A percentile compares a stretch with the other conserved stretches of the same genome.
phyloP scores from a whole-genome alignment of 2,797 vertebrate genomes.

The Nannoperca australis region DNA sequence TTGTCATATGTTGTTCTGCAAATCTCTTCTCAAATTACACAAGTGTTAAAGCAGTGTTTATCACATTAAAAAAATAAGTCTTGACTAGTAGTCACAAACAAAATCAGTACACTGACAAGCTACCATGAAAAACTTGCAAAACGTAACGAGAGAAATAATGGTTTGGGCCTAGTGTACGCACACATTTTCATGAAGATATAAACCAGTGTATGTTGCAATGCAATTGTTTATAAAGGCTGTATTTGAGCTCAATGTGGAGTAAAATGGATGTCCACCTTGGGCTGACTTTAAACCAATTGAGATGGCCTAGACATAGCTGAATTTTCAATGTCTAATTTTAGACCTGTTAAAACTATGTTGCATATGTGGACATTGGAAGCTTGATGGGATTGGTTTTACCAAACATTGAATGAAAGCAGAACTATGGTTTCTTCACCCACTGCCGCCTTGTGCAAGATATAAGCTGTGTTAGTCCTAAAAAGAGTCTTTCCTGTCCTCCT shows the following conservation, averaged over 20 bases:
- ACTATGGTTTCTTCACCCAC: neutral
- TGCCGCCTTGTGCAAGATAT: constrained; percentile 2
- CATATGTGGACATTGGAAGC: neutral
- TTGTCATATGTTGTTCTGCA: neutral
- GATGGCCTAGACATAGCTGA: neutral
- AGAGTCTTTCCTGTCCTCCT: constrained; percentile 25
- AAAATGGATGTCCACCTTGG: neutral
- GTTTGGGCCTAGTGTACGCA: neutral
- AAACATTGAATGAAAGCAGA: constrained; percentile 5
- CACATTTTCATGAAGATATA: neutral
- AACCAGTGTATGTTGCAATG: neutral
- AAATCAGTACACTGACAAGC: neutral
- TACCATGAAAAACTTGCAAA: constrained; percentile 1
- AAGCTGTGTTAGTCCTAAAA: constrained; percentile 27
- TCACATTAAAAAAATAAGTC: neutral
- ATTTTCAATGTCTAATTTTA: neutral
- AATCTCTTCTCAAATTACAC: neutral
- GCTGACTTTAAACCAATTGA: constrained; percentile 7
- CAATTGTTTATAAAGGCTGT: neutral
- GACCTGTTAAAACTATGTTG: too few species aligned
- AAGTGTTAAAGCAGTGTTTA: neutral
- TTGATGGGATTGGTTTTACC: neutral
- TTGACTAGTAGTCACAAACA: neutral
- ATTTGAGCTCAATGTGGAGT: neutral
- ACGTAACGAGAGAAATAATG: neutral